Base-by-base conservation (phyloP, 2,888 invertebrate genomes). In the Linyphia triangularis region DNA sequence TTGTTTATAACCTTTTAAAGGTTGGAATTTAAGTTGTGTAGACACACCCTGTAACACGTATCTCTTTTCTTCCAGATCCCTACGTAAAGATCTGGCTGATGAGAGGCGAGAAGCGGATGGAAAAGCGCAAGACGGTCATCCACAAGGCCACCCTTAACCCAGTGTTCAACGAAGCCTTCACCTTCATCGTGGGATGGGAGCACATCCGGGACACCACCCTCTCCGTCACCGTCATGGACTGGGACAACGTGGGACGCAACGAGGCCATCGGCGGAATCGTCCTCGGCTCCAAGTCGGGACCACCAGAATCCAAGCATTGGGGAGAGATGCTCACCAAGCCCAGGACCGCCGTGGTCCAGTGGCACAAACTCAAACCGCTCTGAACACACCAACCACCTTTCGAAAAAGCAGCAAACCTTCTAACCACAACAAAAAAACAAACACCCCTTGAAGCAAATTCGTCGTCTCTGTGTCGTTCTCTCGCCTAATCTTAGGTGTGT, bases 61-160 rank as follows among this genome's bases (percentile, higher is more conserved):
- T 59, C 19, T 16, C 33, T 7, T 57, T n/a, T 51, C 51, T n/a
- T 65, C 69, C 94, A 98, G 98, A 98, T 95, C 98, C 98, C 0
- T 98, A 98, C 93, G 98, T 98, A n/a, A 98, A 98, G 93, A 97
- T 98, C 16, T 98, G 98, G 98, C 95, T 98, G 67, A 97, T 97
- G 92, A 97, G 98, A 92, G 98, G 97, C 51, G 97, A 97, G 92
- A 97, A 98, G 92, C 95, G 97, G 91, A 96, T 98, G 91, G 98
- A 98, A 93, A 98, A 98, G 92, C 96, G 97, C 93, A 98, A 98
- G 94, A 98, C 98, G 79, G 97, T 97, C 90, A 96, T 97, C 92
- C 92, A 92, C 90, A 93, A 92, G 91, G 91, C 92, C 93, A 98
- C 97, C 78, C 94, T 98, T 91, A 98, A 98, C 94, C 98, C 98